Evolutionary conservation across 1,140 invertebrate genomes (phyloP).

Genomic region (Drosophila trapezifrons): DNA sequence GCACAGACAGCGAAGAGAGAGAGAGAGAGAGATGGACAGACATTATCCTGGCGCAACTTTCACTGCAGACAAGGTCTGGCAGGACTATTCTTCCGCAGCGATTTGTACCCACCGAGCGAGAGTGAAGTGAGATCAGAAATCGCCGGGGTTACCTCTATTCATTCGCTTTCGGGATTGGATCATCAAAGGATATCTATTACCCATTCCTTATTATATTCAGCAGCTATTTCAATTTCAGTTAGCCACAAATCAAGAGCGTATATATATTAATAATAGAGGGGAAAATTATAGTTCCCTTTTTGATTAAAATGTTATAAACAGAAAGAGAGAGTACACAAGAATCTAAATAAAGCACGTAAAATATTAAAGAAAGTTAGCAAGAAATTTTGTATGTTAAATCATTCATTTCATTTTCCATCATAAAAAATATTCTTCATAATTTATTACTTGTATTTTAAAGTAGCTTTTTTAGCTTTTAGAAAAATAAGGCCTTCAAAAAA

Average conservation of each 20-base stretch:
- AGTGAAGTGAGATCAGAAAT: slow-evolving; percentile 11
- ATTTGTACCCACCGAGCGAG: slow-evolving; percentile 54
- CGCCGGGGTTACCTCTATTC: slow-evolving; percentile 2
- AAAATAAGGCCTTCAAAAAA: too few species aligned
- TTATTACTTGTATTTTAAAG: too few species aligned
- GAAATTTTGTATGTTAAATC: too few species aligned
- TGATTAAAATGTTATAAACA: background rate
- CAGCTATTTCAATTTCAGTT: slow-evolving; percentile 47
- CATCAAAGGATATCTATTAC: slow-evolving; percentile 46
- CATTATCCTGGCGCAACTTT: slow-evolving; percentile 80
- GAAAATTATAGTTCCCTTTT: background rate
- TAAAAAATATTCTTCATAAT: too few species aligned
- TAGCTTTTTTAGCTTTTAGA: too few species aligned
- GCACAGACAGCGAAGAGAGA: slow-evolving; percentile 48
- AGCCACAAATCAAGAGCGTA: slow-evolving; percentile 50
- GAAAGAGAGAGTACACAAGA: background rate
- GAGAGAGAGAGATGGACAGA: slow-evolving; percentile 69
- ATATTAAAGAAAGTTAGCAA: too few species aligned
- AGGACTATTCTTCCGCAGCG: slow-evolving; percentile 48
- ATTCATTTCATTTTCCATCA: too few species aligned
- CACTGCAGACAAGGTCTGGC: slow-evolving; percentile 62
- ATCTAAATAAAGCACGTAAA: too few species aligned
- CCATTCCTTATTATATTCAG: slow-evolving; percentile 12
- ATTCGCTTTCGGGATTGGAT: slow-evolving; percentile 21
- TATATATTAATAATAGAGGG: slow-evolving; percentile 9